These are phyloP conservation scores for Fabriciana adippe DNA, from an alignment of 2,888 invertebrate species.

Conservation along the genomic window DNA sequence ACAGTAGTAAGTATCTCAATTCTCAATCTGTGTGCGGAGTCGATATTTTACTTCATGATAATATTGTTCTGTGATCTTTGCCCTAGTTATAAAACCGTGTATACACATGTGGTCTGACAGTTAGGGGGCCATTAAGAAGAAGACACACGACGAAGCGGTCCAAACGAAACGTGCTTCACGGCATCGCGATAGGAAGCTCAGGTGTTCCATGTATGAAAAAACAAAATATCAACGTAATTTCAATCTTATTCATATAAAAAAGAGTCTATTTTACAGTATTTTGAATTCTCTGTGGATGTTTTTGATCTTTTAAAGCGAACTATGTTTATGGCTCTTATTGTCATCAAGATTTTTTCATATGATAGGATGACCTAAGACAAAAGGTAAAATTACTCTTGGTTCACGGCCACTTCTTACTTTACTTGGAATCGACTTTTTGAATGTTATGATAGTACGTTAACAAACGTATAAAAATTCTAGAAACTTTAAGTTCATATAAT, in stretches of 20 bases:
- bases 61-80: slow-evolving; percentile 39
- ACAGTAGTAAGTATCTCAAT: too few relatives aligned
- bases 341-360: slow-evolving; percentile 66
- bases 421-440: slow-evolving; percentile 47
- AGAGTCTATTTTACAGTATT: slow-evolving; percentile 9
- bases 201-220: slow-evolving; percentile 66
- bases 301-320: slow-evolving; percentile 30
- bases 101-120: slow-evolving; percentile 66
- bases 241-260: slow-evolving; percentile 37
- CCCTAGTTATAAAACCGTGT: slow-evolving; percentile 57
- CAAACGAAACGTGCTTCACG: slow-evolving; percentile 71
- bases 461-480: too few relatives aligned
- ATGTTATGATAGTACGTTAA: slow-evolving; percentile 7
- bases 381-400: slow-evolving; percentile 53
- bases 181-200: slow-evolving; percentile 68
- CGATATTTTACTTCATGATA: slow-evolving; percentile 8
- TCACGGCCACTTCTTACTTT: slow-evolving; percentile 56
- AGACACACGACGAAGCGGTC: slow-evolving; percentile 62
- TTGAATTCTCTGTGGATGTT: background rate
- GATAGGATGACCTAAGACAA: slow-evolving; percentile 56
- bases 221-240: slow-evolving; percentile 34
- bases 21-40: too few relatives aligned
- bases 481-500: too few relatives aligned
- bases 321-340: slow-evolving; percentile 65
- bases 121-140: slow-evolving; percentile 69